phyloP scores from a whole-genome alignment of 2,797 vertebrate genomes.

The Anas bahamensis region DNA sequence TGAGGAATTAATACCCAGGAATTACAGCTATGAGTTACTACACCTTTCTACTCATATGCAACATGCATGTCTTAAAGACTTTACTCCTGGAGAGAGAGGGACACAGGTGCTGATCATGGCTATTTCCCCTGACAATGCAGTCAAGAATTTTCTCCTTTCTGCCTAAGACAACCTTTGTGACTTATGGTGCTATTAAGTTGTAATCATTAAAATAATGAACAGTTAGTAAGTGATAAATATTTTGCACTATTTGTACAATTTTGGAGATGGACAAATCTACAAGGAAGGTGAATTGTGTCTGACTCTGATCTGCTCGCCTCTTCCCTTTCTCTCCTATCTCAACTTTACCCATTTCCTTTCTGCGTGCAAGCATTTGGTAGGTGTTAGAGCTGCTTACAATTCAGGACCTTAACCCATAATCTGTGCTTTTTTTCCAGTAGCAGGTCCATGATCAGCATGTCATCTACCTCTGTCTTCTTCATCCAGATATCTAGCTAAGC shows the following conservation, averaged over 20 bases:
- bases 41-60: not conserved
- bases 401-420: not conserved
- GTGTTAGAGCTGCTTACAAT: not conserved
- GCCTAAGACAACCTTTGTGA: not conserved
- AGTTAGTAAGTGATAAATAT: not conserved
- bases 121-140: not conserved
- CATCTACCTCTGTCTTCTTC: not conserved
- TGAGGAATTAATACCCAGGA: not conserved
- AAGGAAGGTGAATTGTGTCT: not conserved
- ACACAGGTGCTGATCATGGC: not conserved
- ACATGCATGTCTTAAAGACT: not conserved
- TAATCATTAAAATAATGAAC: not conserved
- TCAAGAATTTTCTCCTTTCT: not conserved
- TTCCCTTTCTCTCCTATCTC: not conserved
- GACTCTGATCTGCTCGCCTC: not conserved
- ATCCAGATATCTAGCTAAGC: not conserved
- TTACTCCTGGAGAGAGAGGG: not conserved
- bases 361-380: not conserved
- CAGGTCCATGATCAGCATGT: fast-evolving
- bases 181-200: not conserved
- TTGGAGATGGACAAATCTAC: not conserved
- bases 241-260: conserved; percentile 7
- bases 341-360: not conserved
- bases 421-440: not conserved
- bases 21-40: not conserved